Percentiles rank a stretch among this genome's conserved stretches.
phyloP scores from a whole-genome alignment of 2,113 vertebrate species.

The Amblyornis subalaris region DNA sequence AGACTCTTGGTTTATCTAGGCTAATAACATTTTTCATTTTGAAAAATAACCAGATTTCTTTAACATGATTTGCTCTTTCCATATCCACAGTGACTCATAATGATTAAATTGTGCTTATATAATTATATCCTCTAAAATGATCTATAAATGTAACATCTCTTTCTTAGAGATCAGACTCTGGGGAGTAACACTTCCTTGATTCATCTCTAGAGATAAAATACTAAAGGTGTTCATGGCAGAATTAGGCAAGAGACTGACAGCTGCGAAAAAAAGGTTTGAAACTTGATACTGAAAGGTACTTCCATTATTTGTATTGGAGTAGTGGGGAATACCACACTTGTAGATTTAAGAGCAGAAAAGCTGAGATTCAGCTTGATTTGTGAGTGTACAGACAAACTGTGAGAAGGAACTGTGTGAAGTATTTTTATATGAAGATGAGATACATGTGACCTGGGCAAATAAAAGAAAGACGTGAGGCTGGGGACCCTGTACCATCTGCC shows the following conservation, averaged over 20 bases:
- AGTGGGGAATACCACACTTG: neutral
- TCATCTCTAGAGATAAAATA: neutral
- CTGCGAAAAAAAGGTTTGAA: neutral
- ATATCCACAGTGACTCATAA: conserved; percentile 31
- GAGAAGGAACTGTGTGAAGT: neutral
- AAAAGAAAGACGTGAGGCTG: neutral
- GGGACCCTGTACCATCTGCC: neutral
- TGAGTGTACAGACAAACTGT: neutral
- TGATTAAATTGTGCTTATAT: conserved; percentile 24
- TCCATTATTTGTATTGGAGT: neutral
- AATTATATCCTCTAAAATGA: neutral
- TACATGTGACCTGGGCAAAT: neutral
- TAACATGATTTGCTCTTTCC: conserved; percentile 42
- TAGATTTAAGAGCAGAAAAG: neutral
- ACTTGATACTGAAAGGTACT: neutral
- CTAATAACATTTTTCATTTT: conserved; percentile 20
- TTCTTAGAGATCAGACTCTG: neutral
- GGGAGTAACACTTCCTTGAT: neutral
- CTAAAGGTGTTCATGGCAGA: neutral
- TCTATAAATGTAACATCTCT: neutral
- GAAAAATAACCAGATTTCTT: conserved; percentile 24
- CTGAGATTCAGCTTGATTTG: neutral
- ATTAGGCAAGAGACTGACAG: neutral
- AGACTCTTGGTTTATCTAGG: neutral
- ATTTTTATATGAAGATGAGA: neutral